Percentiles rank a stretch among this genome's conserved stretches.
Evolutionary conservation across 2,888 invertebrate genomes (phyloP).

Genomic region (Didymodactylos carnosus): DNA sequence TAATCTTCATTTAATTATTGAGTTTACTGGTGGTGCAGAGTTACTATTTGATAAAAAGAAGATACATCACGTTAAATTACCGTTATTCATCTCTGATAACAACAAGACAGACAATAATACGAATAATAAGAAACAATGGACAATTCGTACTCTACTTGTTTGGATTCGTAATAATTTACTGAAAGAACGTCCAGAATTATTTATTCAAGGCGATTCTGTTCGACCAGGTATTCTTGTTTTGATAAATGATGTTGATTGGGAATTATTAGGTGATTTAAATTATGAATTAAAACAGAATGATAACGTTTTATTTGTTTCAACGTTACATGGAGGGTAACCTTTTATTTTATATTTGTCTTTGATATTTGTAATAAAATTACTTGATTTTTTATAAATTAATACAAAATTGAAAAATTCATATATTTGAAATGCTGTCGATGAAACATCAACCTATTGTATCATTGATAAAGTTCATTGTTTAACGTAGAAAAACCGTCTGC

Average conservation of each 20-base stretch:
- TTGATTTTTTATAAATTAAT: no score
- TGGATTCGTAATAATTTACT: constrained; percentile 19
- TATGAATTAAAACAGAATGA: constrained; percentile 35
- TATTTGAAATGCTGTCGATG: no score
- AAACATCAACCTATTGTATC: no score
- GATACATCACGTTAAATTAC: constrained; percentile 47
- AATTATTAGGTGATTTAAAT: constrained; percentile 45
- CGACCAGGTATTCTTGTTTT: constrained; percentile 79
- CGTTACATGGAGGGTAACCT: constrained; percentile 39
- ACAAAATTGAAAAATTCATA: no score
- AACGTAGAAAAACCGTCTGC: no score
- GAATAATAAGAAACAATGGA: no score
- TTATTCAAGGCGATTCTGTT: constrained; percentile 22
- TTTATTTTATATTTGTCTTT: no score
- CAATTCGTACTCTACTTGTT: constrained; percentile 16
- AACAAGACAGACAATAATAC: constrained; percentile 30
- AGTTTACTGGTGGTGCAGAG: constrained; percentile 60
- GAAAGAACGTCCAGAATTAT: constrained; percentile 14
- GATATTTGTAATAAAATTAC: no score
- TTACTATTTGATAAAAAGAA: constrained; percentile 65
- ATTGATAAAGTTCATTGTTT: no score
- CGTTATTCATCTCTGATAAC: no score
- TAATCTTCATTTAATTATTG: background rate
- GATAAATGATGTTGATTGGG: constrained; percentile 88
- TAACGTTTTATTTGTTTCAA: constrained; percentile 38